A percentile compares a stretch with the other conserved stretches of the same genome.
Conservation (phyloP, 1,140 invertebrate species). For the Hesperophylax magnus region DNA sequence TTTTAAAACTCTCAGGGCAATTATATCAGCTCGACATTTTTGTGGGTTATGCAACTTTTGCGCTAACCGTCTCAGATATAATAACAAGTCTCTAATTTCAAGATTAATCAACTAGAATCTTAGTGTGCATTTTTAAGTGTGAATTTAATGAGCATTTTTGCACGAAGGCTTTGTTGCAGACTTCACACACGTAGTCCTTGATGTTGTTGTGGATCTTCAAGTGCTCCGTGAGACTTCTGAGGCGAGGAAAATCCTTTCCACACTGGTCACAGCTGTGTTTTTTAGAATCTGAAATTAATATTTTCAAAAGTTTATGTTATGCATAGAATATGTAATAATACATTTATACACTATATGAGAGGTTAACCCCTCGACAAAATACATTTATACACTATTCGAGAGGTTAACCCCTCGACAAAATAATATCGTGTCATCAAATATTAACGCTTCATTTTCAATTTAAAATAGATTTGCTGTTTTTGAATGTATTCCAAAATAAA, state of each 20-base stretch:
- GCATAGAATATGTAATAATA: neutral
- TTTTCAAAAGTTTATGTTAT: neutral
- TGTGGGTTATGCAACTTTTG: too few species aligned
- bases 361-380: neutral
- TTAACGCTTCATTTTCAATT: too few species aligned
- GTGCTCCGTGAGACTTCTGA: constrained; percentile 86
- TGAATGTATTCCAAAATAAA: too few species aligned
- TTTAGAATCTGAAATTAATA: neutral
- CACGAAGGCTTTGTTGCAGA: constrained; percentile 76
- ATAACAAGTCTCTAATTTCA: too few species aligned
- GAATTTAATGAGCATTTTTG: constrained; percentile 67
- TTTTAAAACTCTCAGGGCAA: too few species aligned
- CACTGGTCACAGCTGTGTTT: neutral
- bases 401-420: neutral
- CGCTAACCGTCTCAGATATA: too few species aligned
- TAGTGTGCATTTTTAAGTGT: too few species aligned
- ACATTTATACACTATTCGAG: neutral
- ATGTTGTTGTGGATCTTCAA: constrained; percentile 72
- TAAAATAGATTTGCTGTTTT: too few species aligned
- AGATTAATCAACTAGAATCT: too few species aligned
- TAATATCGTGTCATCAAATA: too few species aligned
- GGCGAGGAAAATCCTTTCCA: constrained; percentile 62
- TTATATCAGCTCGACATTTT: too few species aligned
- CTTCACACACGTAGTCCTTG: constrained; percentile 73
- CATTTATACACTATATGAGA: neutral